Evolutionary conservation across 2,888 invertebrate species (phyloP).

Genomic region (Tetropium fuscum): DNA sequence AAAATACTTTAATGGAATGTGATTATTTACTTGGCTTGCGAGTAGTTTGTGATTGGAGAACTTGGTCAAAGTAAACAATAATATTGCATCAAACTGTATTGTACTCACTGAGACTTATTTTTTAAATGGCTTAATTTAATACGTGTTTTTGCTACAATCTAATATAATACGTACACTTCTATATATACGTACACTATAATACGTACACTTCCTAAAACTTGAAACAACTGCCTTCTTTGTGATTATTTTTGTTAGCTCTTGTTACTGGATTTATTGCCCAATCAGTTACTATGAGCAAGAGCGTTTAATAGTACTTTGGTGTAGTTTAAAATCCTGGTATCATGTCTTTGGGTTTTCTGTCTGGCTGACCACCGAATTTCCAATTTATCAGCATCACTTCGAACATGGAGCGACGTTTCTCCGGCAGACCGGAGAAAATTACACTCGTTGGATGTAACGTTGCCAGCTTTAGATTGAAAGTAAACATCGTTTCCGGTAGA

Average conservation of each 20-base stretch:
- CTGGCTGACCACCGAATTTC: conserved; percentile 40
- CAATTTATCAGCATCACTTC: conserved; percentile 42
- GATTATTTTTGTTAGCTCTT: neutral
- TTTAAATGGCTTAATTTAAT: no score
- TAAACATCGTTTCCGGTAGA: conserved; percentile 40
- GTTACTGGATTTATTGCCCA: neutral
- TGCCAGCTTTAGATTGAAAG: conserved; percentile 42
- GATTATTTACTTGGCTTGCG: no score
- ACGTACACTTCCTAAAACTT: neutral
- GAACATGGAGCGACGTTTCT: conserved; percentile 29
- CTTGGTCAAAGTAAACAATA: no score
- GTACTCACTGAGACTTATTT: no score
- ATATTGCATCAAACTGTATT: no score
- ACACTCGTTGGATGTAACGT: conserved; percentile 42
- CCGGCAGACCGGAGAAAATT: conserved; percentile 41
- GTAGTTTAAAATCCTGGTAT: conserved; percentile 18
- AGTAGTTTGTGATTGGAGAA: no score
- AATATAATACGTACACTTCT: no score
- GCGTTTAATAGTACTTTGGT: conserved; percentile 15
- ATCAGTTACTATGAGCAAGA: neutral
- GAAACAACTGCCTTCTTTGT: neutral
- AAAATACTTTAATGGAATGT: no score
- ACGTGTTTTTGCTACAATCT: no score
- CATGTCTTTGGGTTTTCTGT: conserved; percentile 31
- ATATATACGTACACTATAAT: neutral